phyloP scores from a whole-genome alignment of 2,113 vertebrate species.

The Numenius arquata region DNA sequence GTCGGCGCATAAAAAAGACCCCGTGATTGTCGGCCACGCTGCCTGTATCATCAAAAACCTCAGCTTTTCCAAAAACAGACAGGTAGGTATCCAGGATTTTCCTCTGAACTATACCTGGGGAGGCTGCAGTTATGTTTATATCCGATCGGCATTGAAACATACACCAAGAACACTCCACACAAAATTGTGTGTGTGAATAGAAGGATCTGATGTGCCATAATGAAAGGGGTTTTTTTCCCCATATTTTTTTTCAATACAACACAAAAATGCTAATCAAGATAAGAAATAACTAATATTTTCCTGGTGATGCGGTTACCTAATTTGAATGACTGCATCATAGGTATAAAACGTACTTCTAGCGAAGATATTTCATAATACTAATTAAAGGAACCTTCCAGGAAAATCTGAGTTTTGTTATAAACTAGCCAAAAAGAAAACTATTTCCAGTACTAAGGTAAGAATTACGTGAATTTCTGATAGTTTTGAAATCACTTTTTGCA shows the following conservation, averaged over 20 bases:
- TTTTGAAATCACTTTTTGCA: background rate
- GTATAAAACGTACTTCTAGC: background rate
- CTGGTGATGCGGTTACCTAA: background rate
- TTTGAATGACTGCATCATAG: background rate
- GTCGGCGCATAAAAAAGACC: conserved; percentile 49
- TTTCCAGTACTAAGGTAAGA: background rate
- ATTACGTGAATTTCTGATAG: background rate
- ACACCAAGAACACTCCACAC: background rate
- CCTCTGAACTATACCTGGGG: background rate
- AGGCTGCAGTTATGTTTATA: background rate
- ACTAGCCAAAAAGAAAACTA: background rate
- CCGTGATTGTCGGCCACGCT: conserved; percentile 62
- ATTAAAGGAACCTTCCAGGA: background rate
- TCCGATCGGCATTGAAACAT: background rate
- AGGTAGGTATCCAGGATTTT: conserved; percentile 4
- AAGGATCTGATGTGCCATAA: background rate
- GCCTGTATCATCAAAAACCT: conserved; percentile 73
- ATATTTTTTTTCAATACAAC: background rate
- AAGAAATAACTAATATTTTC: background rate
- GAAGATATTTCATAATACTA: background rate
- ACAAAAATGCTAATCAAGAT: background rate
- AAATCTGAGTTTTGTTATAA: background rate
- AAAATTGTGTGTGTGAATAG: background rate
- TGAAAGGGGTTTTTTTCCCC: background rate
- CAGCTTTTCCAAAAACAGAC: conserved; percentile 34